A percentile compares a stretch with the other conserved stretches of the same genome.
phyloP scores from a whole-genome alignment of 1,140 invertebrate genomes.

The Drosophila tristis region DNA sequence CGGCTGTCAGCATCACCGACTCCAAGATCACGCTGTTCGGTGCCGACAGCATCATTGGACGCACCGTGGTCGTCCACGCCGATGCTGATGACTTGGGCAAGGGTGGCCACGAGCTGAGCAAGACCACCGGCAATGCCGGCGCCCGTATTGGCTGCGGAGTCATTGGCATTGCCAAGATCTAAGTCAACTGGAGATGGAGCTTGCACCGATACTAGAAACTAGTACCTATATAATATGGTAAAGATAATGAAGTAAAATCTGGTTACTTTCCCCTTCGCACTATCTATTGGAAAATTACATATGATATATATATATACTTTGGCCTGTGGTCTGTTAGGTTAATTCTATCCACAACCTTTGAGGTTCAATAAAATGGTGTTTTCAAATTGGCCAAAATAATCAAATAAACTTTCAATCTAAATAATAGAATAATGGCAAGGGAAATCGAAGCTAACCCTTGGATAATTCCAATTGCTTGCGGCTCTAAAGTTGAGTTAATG shows the following conservation, averaged over 20 bases:
- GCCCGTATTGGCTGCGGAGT: constrained; percentile 97
- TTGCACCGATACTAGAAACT: no score
- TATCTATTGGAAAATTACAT: constrained; percentile 34
- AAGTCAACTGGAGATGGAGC: constrained; percentile 35
- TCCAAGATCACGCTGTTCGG: constrained; percentile 90
- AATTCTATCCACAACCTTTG: constrained; percentile 33
- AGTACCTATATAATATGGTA: no score
- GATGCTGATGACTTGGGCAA: constrained; percentile 97
- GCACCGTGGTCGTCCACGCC: constrained; percentile 96
- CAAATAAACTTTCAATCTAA: neutral
- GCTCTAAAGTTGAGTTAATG: no score
- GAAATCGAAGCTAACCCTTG: no score
- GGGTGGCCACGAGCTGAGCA: constrained; percentile 96
- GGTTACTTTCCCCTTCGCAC: constrained; percentile 29
- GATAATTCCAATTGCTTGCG: no score
- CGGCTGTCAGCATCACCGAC: constrained; percentile 91
- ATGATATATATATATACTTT: constrained; percentile 28
- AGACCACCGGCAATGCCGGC: constrained; percentile 98
- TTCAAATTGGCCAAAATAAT: constrained; percentile 32
- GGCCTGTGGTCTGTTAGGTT: constrained; percentile 59
- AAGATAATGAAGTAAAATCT: no score
- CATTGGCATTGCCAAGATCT: constrained; percentile 90
- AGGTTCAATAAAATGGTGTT: constrained; percentile 69
- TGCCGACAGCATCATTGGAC: constrained; percentile 92
- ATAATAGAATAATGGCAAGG: no score